Conservation (phyloP, 2,888 invertebrate genomes). For the Crioceris asparagi region DNA sequence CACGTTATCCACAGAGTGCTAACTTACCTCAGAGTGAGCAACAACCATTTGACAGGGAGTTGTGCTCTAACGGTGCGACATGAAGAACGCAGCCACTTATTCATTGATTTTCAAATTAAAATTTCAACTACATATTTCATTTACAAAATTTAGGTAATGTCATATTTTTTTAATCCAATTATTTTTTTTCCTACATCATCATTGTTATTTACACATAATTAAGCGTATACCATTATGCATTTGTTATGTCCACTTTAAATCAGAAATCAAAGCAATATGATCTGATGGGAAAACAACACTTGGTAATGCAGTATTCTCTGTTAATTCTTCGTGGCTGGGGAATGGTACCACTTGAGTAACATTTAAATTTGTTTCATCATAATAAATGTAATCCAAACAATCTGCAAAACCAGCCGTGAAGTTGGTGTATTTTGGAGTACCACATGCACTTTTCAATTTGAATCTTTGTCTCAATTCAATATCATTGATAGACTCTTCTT, state of each 20-base stretch:
- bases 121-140: too few relatives aligned
- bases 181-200: too few relatives aligned
- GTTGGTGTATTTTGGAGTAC: constrained; percentile 77
- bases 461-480: constrained; percentile 56
- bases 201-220: too few relatives aligned
- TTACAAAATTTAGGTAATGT: too few relatives aligned
- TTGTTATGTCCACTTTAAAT: constrained; percentile 47
- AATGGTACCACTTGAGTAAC: constrained; percentile 68
- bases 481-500: constrained; percentile 50
- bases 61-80: too few relatives aligned
- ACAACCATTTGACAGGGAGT: too few relatives aligned
- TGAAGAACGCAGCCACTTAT: too few relatives aligned
- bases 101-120: too few relatives aligned
- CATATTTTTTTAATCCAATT: too few relatives aligned
- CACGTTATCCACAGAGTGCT: too few relatives aligned
- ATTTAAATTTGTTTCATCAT: constrained; percentile 51
- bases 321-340: constrained; percentile 68
- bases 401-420: constrained; percentile 74
- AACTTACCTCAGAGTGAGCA: too few relatives aligned
- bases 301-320: constrained; percentile 67
- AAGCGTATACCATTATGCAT: too few relatives aligned
- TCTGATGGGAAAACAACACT: constrained; percentile 88
- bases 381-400: constrained; percentile 88
- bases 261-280: constrained; percentile 81
- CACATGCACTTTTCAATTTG: constrained; percentile 67